phyloP scores from a whole-genome alignment of 64 coral and sea anemone genomes.

The Astreopora myriophthalma region DNA sequence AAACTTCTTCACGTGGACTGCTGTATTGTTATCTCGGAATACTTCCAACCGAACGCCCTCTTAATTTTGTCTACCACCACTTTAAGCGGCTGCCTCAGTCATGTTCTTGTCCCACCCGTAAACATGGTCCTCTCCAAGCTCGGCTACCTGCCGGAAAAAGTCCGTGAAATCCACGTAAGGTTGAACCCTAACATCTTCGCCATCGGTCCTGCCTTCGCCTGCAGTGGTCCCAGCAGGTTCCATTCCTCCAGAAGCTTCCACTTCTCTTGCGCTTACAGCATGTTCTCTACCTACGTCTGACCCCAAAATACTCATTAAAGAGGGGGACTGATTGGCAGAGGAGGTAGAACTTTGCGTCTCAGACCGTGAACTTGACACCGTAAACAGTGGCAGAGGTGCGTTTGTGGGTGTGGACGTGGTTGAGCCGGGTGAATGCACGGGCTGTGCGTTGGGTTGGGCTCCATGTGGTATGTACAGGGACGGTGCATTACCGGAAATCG shows the following conservation, averaged over 20 bases:
- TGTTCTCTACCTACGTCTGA: not conserved
- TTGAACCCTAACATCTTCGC: conserved; percentile 45
- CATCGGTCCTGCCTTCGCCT: not conserved
- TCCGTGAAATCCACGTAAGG: conserved; percentile 85
- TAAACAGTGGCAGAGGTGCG: conserved; percentile 11
- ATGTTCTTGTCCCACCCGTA: conserved; percentile 36
- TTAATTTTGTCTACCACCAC: not conserved
- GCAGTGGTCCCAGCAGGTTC: not conserved
- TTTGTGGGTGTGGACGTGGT: conserved; percentile 91
- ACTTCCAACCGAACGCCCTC: not conserved
- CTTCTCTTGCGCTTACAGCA: not conserved
- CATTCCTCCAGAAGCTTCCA: not conserved
- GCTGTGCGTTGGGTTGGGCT: not conserved
- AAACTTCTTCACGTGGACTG: too few relatives aligned
- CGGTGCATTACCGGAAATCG: conserved; percentile 35
- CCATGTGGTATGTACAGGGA: conserved; percentile 65
- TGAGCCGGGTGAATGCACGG: conserved; percentile 31
- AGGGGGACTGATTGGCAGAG: conserved; percentile 68
- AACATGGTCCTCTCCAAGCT: conserved; percentile 60
- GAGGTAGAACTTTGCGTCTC: conserved; percentile 70
- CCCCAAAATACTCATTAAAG: conserved; percentile 2
- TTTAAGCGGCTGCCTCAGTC: not conserved
- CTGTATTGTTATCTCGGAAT: too few relatives aligned
- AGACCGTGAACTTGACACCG: conserved; percentile 46
- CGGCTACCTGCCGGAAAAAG: conserved; percentile 24